Evolutionary conservation across 2,888 invertebrate genomes (phyloP), one percentile per base, ranked within the genome.

Genomic region (Zhengitettix transpicula): DNA sequence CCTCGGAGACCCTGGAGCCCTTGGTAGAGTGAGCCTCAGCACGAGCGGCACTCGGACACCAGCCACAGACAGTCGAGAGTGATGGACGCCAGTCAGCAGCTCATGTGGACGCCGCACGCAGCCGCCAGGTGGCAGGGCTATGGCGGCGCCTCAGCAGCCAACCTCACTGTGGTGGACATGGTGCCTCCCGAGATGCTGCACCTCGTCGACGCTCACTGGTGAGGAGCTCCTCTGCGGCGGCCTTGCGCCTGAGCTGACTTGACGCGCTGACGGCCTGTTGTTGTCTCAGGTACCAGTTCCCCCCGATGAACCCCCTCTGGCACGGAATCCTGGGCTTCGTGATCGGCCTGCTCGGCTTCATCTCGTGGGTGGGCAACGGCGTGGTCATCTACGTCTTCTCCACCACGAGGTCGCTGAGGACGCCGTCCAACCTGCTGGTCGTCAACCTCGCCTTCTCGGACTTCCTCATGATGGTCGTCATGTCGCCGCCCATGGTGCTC

Each of bases 381-480:
- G 82, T 80, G 73, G 69, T 75, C 44, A 76, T 87, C 65, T 87
- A 83, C 73, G 85, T 89, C 67, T 89, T 89, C 74, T 75, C 80
- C 64, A 75, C 81, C 57, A 87, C 87, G 60, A 87, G 86, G 77
- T 73, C 75, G 56, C 78, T 94, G 61, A 83, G 90, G 67, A 92
- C 93, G 44, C 93, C 94, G 56, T 91, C 94, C 64, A 95, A 95
- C 73, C 78, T 94, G 67, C 78, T 94, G 66, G 87, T 95, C 61
- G 85, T 94, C 62, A 95, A 94, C 75, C 79, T 95, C 69, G 94
- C 94, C 42, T 83, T 94, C 72, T 90, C 91, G 60, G 92, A 92
- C 71, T 89, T 93, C 70, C 78, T 85, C 64, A 92, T 93, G 87
- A 92, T 92, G 91, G 75, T 84, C 67, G 74, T 77, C 66, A 87